Evolutionary conservation across 2,888 invertebrate genomes (phyloP).

Genomic region (Tuberolachnus salignus): DNA sequence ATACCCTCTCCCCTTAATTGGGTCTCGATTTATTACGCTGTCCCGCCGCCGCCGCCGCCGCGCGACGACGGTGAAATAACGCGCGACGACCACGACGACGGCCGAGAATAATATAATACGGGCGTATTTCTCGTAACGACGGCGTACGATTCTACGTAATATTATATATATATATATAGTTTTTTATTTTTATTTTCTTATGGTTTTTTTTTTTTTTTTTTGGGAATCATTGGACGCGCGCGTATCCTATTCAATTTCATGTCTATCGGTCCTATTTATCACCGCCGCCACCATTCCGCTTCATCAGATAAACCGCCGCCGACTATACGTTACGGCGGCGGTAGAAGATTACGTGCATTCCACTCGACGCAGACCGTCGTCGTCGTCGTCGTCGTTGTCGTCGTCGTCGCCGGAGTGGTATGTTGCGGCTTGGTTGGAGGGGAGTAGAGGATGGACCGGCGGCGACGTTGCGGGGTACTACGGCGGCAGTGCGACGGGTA

Average conservation of each 20-base stretch:
- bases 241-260: constrained; percentile 52
- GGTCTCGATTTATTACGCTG: constrained; percentile 49
- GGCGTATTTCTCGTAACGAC: too few relatives aligned
- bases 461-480: constrained; percentile 14
- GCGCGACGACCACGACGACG: background rate
- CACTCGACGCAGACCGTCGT: constrained; percentile 30
- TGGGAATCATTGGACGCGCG: constrained; percentile 43
- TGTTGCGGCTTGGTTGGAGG: background rate
- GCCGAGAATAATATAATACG: constrained; percentile 1
- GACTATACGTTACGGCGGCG: constrained; percentile 9
- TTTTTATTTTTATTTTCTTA: constrained; percentile 8
- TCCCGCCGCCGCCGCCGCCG: constrained; percentile 12
- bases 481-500: background rate
- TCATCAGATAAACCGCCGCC: constrained; percentile 52
- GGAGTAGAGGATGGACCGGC: background rate
- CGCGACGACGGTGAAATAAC: background rate
- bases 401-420: background rate
- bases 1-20: constrained; percentile 40
- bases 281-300: constrained; percentile 45
- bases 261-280: constrained; percentile 51
- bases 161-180: too few relatives aligned
- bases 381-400: background rate
- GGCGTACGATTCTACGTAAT: background rate
- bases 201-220: constrained; percentile 16
- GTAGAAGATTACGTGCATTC: constrained; percentile 56